Base-by-base conservation (phyloP, 2,797 vertebrate species). In the Rhinophrynus dorsalis region DNA sequence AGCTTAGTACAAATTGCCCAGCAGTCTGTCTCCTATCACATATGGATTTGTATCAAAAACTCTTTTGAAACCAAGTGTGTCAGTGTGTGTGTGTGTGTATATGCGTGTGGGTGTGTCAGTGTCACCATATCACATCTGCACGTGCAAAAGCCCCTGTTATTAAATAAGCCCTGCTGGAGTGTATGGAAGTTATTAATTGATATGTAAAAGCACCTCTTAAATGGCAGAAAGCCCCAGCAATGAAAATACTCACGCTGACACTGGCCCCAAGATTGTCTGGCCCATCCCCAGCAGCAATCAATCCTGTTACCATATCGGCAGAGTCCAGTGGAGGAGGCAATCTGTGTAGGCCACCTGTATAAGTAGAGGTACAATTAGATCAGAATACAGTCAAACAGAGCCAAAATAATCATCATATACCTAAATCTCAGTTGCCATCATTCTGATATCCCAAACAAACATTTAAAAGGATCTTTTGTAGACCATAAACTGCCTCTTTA, bases 211-310 rank as follows among this genome's bases (percentile, higher is more conserved):
- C 80, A 67, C 58, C 51, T 69, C 17, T 67, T 74, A 18, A 54
- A 77, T 80, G 60, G 67, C 67, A 57, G 74, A 60, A 82, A 83
- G 79, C 78, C 76, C 74, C 76, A 61, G 77, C 75, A 80, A 81
- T 79, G 70, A 18, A 0, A 63, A 76, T 86, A 99, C 97, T 99
- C 92, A 99, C 97, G 97, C 78, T 96, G 96, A 85, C 97, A 99
- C 7, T 94, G 96, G 76, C 94, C 94, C 96, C 96, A 97, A 72
- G 96, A 87, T 67, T 87, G 86, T 0, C 93, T 91, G 0, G 90
- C 91, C 96, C 96, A 99, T 70, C 96, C 97, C 96, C 96, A 99
- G 91, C 97, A 99, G 93, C 97, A 99, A 88, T 97, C 96, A 67
- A 96, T 85, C 68, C 94, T 91, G 72, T 87, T 86, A 3, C 94